Conservation (phyloP, 2,797 vertebrate genomes). For the Leucoraja ocellata region DNA sequence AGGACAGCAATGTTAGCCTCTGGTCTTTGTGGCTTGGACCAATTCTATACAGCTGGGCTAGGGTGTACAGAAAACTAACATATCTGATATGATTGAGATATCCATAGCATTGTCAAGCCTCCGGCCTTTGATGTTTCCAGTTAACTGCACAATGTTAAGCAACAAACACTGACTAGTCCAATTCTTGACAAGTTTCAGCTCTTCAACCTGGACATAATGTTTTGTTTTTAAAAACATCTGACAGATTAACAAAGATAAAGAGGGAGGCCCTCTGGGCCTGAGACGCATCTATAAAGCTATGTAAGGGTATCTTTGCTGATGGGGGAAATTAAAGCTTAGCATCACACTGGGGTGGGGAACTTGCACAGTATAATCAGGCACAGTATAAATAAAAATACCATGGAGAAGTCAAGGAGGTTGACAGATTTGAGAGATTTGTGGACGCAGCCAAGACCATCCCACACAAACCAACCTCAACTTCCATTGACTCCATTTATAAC, state of each 20-base stretch:
- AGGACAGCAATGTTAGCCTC: background rate
- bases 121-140: background rate
- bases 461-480: too few species aligned
- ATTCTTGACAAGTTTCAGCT: slow-evolving; percentile 4
- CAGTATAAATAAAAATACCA: background rate
- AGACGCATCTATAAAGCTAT: background rate
- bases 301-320: background rate
- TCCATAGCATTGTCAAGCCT: background rate
- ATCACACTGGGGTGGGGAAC: background rate
- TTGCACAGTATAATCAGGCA: slow-evolving; percentile 4
- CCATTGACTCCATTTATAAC: too few species aligned
- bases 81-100: background rate
- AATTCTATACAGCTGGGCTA: background rate
- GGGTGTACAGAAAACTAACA: background rate
- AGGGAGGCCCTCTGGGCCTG: background rate
- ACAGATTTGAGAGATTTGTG: background rate
- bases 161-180: background rate
- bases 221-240: slow-evolving; percentile 25
- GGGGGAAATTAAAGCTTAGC: background rate
- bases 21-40: background rate
- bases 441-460: too few species aligned
- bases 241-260: slow-evolving; percentile 34
- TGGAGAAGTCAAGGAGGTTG: slow-evolving; percentile 25
- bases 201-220: background rate
- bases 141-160: slow-evolving; percentile 14